Conservation (phyloP, 2,888 invertebrate genomes). For the Ophonus ardosiacus region DNA sequence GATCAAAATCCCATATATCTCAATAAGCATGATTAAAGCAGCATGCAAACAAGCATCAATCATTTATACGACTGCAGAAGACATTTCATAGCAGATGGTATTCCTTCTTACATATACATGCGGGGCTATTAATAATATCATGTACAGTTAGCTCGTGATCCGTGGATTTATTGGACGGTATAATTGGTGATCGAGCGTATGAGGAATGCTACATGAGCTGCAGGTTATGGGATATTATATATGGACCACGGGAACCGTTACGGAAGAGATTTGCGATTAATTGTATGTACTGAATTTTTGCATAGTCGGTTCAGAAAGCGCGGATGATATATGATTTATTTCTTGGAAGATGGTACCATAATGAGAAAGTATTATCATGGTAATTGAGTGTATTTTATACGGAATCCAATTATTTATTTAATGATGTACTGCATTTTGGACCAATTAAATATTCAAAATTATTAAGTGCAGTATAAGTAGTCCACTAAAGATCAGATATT, state of each 20-base stretch:
- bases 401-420: background rate
- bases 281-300: slow-evolving; percentile 29
- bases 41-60: slow-evolving; percentile 38
- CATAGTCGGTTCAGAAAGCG: background rate
- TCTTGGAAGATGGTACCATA: background rate
- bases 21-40: slow-evolving; percentile 49
- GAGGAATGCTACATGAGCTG: background rate
- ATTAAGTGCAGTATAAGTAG: background rate
- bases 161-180: slow-evolving; percentile 50
- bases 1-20: slow-evolving; percentile 56
- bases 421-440: background rate
- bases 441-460: background rate
- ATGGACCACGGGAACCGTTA: slow-evolving; percentile 47
- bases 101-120: slow-evolving; percentile 19
- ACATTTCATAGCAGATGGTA: slow-evolving; percentile 39
- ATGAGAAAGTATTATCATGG: background rate
- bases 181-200: slow-evolving; percentile 39
- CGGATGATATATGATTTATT: background rate
- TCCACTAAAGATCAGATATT: no score
- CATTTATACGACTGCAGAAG: slow-evolving; percentile 28
- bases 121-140: slow-evolving; percentile 53
- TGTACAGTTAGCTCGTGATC: slow-evolving; percentile 47
- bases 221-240: slow-evolving; percentile 25
- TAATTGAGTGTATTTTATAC: background rate
- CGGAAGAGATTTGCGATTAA: slow-evolving; percentile 7